Percentiles rank a stretch among this genome's conserved stretches.
These are phyloP conservation scores for Lipophrys pholis DNA, from an alignment of 2,113 vertebrate genomes.

Conservation along the genomic window DNA sequence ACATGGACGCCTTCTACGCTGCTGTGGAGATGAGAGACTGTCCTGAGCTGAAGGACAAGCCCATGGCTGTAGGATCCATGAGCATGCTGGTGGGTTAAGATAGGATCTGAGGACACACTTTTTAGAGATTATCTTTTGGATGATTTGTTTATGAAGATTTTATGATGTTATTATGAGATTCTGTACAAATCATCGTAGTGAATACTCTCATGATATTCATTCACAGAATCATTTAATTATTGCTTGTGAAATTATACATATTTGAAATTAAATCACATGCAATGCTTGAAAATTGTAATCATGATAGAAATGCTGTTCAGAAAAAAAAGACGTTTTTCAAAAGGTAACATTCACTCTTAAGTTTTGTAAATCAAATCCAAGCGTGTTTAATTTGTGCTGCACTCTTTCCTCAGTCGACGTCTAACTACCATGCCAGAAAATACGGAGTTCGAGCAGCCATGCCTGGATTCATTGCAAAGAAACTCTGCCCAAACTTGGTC, in stretches of 20 bases:
- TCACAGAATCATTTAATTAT: background rate
- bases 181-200: too few species aligned
- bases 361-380: background rate
- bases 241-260: background rate
- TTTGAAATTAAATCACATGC: too few species aligned
- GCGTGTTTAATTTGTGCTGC: background rate
- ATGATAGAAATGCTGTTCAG: too few species aligned
- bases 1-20: conserved; percentile 99
- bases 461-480: conserved; percentile 99
- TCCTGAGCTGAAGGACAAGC: conserved; percentile 91
- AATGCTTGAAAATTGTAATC: too few species aligned
- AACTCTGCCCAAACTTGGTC: conserved; percentile 91
- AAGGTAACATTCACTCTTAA: background rate
- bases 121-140: too few species aligned
- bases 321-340: too few species aligned
- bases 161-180: too few species aligned
- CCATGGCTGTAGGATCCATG: conserved; percentile 95
- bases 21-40: conserved; percentile 96
- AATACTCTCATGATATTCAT: background rate
- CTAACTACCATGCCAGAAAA: conserved; percentile 95
- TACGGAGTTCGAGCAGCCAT: conserved; percentile 96
- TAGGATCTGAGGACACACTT: background rate
- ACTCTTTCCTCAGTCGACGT: conserved; percentile 87
- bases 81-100: conserved; percentile 92
- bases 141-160: too few species aligned